Conservation (phyloP, 2,888 invertebrate species). For the Folsomia manolachei region DNA sequence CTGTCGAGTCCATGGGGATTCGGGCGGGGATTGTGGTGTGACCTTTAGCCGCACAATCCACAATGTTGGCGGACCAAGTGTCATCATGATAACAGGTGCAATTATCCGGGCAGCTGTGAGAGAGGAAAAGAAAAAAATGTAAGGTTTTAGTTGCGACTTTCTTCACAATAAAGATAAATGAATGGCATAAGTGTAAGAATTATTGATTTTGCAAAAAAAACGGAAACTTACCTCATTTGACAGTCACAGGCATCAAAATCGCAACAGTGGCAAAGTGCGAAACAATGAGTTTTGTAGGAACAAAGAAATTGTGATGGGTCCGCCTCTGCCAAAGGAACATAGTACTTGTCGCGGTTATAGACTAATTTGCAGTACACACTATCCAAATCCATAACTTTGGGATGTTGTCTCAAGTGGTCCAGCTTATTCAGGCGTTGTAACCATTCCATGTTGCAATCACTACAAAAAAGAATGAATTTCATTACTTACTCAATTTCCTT, state of each 20-base stretch:
- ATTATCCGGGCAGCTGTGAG: constrained; percentile 16
- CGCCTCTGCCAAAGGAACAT: constrained; percentile 80
- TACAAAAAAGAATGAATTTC: background rate
- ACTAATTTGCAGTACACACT: constrained; percentile 84
- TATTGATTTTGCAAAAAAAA: too few species aligned
- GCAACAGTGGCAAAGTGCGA: constrained; percentile 93
- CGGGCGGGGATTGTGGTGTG: constrained; percentile 72
- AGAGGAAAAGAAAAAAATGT: too few species aligned
- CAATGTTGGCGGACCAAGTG: constrained; percentile 88
- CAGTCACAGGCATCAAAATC: constrained; percentile 81
- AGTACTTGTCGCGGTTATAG: constrained; percentile 78
- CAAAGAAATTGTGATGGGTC: constrained; percentile 87
- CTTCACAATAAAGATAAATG: too few species aligned
- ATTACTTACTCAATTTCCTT: too few species aligned
- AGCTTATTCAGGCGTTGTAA: constrained; percentile 83
- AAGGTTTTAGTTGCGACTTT: too few species aligned
- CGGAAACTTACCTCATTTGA: too few species aligned
- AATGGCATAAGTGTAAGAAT: too few species aligned
- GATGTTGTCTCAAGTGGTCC: constrained; percentile 78
- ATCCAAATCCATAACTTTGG: constrained; percentile 84
- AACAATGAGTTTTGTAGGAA: constrained; percentile 88
- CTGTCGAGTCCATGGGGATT: constrained; percentile 75
- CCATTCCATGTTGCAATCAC: constrained; percentile 86
- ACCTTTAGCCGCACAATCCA: constrained; percentile 78
- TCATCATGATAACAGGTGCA: constrained; percentile 92